Conservation (phyloP, 2,113 vertebrate genomes). For the Fukomys damarensis region DNA sequence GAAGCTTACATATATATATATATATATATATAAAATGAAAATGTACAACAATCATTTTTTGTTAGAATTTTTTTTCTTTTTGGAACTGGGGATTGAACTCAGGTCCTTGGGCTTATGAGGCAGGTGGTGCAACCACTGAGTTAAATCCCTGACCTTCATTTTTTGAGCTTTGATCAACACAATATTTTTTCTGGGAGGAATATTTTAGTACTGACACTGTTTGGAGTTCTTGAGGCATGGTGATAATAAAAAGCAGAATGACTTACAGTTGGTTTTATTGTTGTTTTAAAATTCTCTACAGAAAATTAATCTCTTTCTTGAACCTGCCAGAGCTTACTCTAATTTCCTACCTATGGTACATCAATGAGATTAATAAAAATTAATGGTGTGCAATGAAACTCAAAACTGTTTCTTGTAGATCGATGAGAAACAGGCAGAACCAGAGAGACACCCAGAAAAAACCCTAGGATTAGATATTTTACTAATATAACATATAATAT, state of each 20-base stretch:
- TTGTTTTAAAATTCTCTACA: not conserved
- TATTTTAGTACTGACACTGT: slow-evolving; percentile 19
- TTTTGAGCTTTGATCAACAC: slow-evolving; percentile 18
- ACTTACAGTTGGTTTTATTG: slow-evolving; percentile 29
- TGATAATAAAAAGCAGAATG: slow-evolving; percentile 31
- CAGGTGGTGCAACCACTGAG: too few species aligned
- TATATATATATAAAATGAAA: not conserved
- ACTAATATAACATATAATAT: not conserved
- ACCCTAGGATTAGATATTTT: not conserved
- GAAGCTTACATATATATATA: not conserved
- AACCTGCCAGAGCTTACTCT: not conserved
- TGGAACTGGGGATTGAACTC: too few species aligned
- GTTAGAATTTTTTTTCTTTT: too few species aligned
- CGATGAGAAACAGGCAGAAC: too few species aligned
- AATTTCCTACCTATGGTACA: not conserved
- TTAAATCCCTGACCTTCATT: too few species aligned
- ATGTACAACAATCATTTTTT: too few species aligned
- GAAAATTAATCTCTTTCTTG: slow-evolving; percentile 20
- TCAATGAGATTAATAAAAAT: not conserved
- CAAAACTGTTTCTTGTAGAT: not conserved
- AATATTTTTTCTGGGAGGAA: not conserved
- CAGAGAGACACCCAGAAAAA: not conserved
- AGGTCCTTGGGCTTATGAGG: too few species aligned
- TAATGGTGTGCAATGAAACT: not conserved
- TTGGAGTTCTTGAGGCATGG: slow-evolving; percentile 14